Evolutionary conservation across 2,113 vertebrate species (phyloP).

Genomic region (Xerus inauris): DNA sequence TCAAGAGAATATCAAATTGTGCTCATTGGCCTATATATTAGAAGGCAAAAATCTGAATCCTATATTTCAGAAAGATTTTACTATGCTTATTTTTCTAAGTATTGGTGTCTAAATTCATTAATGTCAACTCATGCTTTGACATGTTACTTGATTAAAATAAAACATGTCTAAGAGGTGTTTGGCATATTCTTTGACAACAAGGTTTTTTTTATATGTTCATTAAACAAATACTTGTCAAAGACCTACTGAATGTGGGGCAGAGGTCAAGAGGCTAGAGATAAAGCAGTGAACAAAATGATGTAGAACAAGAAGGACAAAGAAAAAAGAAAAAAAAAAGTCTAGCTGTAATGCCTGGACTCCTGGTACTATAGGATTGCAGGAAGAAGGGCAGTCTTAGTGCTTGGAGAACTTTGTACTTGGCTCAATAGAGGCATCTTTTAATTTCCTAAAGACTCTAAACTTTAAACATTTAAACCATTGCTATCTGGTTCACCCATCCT

Average conservation of each 20-base stretch:
- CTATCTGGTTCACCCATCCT: background rate
- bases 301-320: background rate
- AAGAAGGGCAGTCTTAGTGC: background rate
- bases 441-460: background rate
- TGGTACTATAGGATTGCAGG: background rate
- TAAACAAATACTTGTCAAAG: constrained; percentile 9
- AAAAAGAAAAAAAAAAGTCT: background rate
- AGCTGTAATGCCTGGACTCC: background rate
- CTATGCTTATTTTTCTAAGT: constrained; percentile 25
- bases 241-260: background rate
- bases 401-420: background rate
- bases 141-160: constrained; percentile 6
- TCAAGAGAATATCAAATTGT: constrained; percentile 41
- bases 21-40: background rate
- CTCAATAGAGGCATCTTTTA: background rate
- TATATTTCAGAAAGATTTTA: constrained; percentile 39
- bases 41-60: constrained; percentile 4
- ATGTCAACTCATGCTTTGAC: constrained; percentile 33
- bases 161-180: constrained; percentile 1
- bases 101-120: background rate
- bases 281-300: background rate
- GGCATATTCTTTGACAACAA: background rate
- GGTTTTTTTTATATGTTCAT: constrained; percentile 11
- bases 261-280: background rate
- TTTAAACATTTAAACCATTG: background rate